Evolutionary conservation across 2,888 invertebrate species (phyloP).

Genomic region (Parasteatoda lunata): DNA sequence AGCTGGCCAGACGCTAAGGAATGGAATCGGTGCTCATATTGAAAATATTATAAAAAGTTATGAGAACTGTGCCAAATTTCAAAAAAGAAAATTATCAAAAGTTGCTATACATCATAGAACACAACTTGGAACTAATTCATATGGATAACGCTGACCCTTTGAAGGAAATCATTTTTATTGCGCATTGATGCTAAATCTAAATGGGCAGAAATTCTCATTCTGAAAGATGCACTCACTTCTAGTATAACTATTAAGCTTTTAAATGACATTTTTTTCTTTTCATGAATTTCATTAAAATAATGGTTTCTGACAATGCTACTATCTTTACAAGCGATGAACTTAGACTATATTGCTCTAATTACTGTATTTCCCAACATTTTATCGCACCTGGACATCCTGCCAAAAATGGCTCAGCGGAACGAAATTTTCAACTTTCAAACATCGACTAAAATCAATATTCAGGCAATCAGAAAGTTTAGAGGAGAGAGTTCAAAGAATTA

Average conservation of each 20-base stretch:
- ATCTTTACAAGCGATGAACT: constrained; percentile 2
- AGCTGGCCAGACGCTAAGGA: neutral
- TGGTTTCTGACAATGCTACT: constrained; percentile 18
- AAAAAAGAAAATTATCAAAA: neutral
- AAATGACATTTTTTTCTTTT: constrained; percentile 7
- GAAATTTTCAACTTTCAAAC: too few relatives aligned
- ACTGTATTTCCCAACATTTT: constrained; percentile 4
- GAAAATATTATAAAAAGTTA: neutral
- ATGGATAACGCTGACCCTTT: constrained; percentile 20
- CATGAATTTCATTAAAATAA: constrained; percentile 18
- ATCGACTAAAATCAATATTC: too few relatives aligned
- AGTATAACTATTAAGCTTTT: neutral
- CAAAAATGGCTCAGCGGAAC: neutral
- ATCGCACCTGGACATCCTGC: constrained; percentile 14
- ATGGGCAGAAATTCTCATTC: neutral
- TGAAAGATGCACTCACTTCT: neutral
- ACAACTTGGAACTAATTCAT: constrained; percentile 9
- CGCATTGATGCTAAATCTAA: neutral
- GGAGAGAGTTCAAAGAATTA: too few relatives aligned
- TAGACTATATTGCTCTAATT: neutral
- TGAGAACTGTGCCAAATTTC: neutral
- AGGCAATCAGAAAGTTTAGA: too few relatives aligned
- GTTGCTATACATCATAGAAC: neutral
- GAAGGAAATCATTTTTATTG: constrained; percentile 1
- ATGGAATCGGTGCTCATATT: neutral